Evolutionary conservation across 2,113 vertebrate genomes (phyloP).

Genomic region (Tetrao urogallus): DNA sequence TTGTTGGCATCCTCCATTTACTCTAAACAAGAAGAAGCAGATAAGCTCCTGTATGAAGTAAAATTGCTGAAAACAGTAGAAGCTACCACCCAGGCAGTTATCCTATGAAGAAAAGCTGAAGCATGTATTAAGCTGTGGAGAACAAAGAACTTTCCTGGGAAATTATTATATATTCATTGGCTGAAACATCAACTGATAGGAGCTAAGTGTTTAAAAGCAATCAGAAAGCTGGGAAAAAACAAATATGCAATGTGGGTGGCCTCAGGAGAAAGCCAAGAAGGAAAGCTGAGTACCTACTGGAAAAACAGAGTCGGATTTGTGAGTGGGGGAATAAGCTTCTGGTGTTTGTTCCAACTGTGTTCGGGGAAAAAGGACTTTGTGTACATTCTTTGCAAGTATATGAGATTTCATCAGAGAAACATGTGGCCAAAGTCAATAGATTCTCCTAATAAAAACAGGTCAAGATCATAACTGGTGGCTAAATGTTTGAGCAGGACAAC

Average conservation of each 20-base stretch:
- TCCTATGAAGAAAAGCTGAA: conserved; percentile 6
- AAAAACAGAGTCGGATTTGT: background rate
- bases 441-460: background rate
- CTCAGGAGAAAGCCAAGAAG: background rate
- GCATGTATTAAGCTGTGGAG: conserved; percentile 25
- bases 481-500: background rate
- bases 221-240: background rate
- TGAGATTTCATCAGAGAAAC: background rate
- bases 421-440: background rate
- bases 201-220: conserved; percentile 34
- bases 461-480: background rate
- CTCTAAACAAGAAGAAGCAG: conserved; percentile 34
- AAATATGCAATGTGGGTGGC: conserved; percentile 33
- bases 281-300: background rate
- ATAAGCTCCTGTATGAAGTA: background rate
- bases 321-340: conserved; percentile 18
- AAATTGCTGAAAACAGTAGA: conserved; percentile 12
- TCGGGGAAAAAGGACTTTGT: background rate
- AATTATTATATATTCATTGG: conserved; percentile 20
- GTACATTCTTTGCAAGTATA: background rate
- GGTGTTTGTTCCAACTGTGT: background rate
- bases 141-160: conserved; percentile 35
- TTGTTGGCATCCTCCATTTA: background rate
- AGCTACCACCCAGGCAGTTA: conserved; percentile 23
- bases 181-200: background rate